phyloP scores from a whole-genome alignment of 2,797 vertebrate genomes.

The Girardinus metallicus region DNA sequence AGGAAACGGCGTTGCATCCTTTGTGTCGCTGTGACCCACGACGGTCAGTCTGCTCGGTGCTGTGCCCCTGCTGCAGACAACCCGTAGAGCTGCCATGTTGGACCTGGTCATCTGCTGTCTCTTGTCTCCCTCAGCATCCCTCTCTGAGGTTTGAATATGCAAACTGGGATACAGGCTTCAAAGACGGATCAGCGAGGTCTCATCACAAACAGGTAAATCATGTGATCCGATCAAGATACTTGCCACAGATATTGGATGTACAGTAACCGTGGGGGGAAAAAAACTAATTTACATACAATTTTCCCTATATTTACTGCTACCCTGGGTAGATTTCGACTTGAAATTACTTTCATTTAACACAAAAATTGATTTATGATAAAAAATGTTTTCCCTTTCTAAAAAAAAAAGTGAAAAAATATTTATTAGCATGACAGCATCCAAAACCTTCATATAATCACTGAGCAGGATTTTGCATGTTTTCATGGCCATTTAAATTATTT shows the following conservation, averaged over 20 bases:
- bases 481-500: neutral
- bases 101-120: constrained; percentile 64
- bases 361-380: neutral
- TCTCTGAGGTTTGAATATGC: constrained; percentile 23
- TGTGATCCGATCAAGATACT: neutral
- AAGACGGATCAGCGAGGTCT: neutral
- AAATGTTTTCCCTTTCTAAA: neutral
- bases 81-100: constrained; percentile 76
- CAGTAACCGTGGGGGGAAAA: neutral
- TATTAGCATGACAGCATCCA: neutral
- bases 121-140: constrained; percentile 72
- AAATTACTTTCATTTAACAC: neutral
- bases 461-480: neutral
- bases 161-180: neutral
- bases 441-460: neutral
- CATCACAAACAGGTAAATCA: neutral
- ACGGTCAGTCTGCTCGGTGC: constrained; percentile 48
- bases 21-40: rapidly evolving
- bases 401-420: neutral
- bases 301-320: too few species aligned
- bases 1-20: neutral
- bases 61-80: constrained; percentile 67
- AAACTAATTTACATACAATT: neutral
- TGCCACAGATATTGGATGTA: neutral
- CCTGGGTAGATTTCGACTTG: neutral